phyloP scores from a whole-genome alignment of 1,140 invertebrate genomes.

The Drosophila takahashii region DNA sequence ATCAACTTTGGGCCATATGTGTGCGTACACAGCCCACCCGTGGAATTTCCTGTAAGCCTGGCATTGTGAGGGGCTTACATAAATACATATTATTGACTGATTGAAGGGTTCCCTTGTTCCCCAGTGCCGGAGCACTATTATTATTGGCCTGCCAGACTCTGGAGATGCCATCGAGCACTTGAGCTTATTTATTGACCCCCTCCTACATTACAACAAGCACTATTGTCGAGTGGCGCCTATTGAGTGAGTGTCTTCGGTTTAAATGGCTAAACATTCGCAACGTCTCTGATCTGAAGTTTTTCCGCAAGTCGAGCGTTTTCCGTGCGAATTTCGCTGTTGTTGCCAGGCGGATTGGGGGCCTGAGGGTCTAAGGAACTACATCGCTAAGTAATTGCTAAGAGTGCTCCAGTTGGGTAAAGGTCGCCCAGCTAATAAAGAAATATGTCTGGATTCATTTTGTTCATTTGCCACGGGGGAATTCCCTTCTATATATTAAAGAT shows the following conservation, averaged over 20 bases:
- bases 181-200: slow-evolving; percentile 63
- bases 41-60: neutral
- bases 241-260: slow-evolving; percentile 40
- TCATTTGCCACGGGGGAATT: slow-evolving; percentile 12
- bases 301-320: slow-evolving; percentile 9
- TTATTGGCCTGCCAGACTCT: slow-evolving; percentile 45
- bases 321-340: slow-evolving; percentile 12
- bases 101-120: slow-evolving; percentile 52
- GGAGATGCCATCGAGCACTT: slow-evolving; percentile 57
- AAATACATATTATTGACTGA: slow-evolving; percentile 67
- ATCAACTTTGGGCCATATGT: slow-evolving; percentile 44
- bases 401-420: slow-evolving; percentile 27
- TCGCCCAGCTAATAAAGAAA: slow-evolving; percentile 23
- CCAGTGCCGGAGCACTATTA: slow-evolving; percentile 50
- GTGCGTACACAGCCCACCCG: too few species aligned
- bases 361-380: slow-evolving; percentile 42
- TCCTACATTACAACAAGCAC: slow-evolving; percentile 25
- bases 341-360: slow-evolving; percentile 28
- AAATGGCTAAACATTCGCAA: slow-evolving; percentile 49
- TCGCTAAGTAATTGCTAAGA: slow-evolving; percentile 27
- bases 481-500: neutral
- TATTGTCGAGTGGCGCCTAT: slow-evolving; percentile 33
- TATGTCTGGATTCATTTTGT: slow-evolving; percentile 16
- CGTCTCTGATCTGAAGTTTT: slow-evolving; percentile 23
- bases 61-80: slow-evolving; percentile 16